Base-by-base conservation (phyloP, 2,797 vertebrate genomes). In the Pangasius larnaudii region DNA sequence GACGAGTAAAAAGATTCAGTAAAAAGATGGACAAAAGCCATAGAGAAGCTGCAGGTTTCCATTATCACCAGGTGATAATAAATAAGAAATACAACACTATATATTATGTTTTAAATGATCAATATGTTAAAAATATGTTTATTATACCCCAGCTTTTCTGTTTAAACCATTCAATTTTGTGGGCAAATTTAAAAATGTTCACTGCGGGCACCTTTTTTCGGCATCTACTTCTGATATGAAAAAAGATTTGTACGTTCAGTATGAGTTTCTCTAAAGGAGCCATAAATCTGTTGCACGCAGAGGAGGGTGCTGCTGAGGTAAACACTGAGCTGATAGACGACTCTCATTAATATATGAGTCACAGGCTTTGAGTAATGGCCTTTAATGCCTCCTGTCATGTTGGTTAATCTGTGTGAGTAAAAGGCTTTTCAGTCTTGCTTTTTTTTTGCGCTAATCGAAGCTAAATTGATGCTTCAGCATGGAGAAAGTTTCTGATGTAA, bases 341-440 rank as follows among this genome's bases (percentile, higher is more conserved):
- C 82, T 53, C 82, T 84, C 63, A 84, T 69, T 84, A 84, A 84
- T 49, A 69, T 24, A 69, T 10, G 63, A 84, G 61, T 51, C 82
- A 84, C 82, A 69, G 7, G n/a, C 59, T 69, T 69, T 84, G 63
- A 84, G 46, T 69, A 84, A 84, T 84, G 82, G 49, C n/a, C 18
- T 69, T 69, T 84, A 69, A 84, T 71, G 46, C 83, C 49, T 69
- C 49, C 65, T 85, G 83, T 39, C 83, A 71, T 85, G 65, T 56
- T 71, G 83, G 65, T 71, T 85, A 71, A 85, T 72, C 46, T 10
- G 65, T 59, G 30, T 39, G 46, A 71, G 63, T 53, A 85, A 71
- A 61, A 85, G 33, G 67, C 56, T 59, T 80, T 59, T 80, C 56
- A 6, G 33, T 14, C 19, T n/a, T 1, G 16, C 39, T n/a, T 10